phyloP scores from a whole-genome alignment of 1,140 invertebrate species.

The Bombus soroeensis region DNA sequence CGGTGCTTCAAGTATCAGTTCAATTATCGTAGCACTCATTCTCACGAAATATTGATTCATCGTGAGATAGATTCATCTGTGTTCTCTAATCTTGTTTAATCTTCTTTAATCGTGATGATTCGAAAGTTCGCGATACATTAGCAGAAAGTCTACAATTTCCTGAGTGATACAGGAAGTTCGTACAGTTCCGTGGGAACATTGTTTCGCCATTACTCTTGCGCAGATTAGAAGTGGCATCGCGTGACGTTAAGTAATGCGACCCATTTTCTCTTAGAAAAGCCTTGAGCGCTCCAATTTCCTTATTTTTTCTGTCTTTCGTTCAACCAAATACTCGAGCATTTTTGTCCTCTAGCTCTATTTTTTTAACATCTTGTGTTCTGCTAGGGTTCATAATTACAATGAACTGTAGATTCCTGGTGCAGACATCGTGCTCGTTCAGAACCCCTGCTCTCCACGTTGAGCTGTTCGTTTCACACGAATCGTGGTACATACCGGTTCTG shows the following conservation, averaged over 20 bases:
- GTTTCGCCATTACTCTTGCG: neutral
- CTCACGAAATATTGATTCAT: neutral
- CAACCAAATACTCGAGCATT: neutral
- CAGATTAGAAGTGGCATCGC: constrained; percentile 16
- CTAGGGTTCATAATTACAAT: constrained; percentile 15
- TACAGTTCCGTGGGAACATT: constrained; percentile 20
- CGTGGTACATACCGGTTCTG: constrained; percentile 54
- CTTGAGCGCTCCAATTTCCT: neutral
- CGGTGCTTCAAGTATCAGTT: neutral
- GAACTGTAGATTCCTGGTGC: neutral
- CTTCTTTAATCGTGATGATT: neutral
- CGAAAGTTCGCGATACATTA: constrained; percentile 2
- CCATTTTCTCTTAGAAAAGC: constrained; percentile 1
- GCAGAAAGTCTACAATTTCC: neutral
- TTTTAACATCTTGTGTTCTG: neutral
- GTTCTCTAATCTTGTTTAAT: neutral
- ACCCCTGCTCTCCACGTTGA: constrained; percentile 23
- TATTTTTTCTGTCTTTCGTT: too few relatives aligned
- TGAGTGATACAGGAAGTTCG: constrained; percentile 14
- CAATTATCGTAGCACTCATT: neutral
- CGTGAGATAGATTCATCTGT: neutral
- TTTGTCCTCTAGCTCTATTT: neutral
- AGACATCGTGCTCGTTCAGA: constrained; percentile 11
- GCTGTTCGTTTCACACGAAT: constrained; percentile 45
- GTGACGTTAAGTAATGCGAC: constrained; percentile 5